Base-by-base conservation (phyloP, 2,888 invertebrate genomes). In the Schrankia costaestrigalis region DNA sequence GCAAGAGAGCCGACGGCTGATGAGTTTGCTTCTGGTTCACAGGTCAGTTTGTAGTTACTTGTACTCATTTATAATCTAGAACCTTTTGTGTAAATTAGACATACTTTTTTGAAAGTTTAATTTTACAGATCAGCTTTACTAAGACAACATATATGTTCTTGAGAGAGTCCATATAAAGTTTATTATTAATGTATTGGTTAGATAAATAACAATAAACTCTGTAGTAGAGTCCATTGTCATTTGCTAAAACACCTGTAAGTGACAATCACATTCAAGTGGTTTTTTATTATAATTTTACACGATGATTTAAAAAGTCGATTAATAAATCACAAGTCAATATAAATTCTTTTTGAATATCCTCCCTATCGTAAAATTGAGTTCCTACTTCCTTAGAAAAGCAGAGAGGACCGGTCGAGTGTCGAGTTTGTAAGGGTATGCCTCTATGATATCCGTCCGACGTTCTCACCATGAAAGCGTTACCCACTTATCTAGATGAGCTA, bases 1-100 rank as follows among this genome's bases (percentile, higher is more conserved):
- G 92, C 94, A 62, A 88, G 94, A 22, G 87, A 87, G 56, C 90
- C 90, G 41, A 90, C 91, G 31, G 91, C 91, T 57, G 91, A 90
- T 68, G 93, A 93, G 56, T 89, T 90, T 54, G 88, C 89, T 50
- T 81, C 90, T 50, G 91, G 90, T 47, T 93, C 93, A 76, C 93
- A 94, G 93, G 94, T 38, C 5, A 25, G 26, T 36, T 3, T 1
- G n/a, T n/a, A n/a, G n/a, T n/a, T n/a, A n/a, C n/a, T n/a, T n/a
- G n/a, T n/a, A n/a, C n/a, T n/a, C n/a, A n/a, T n/a, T n/a, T n/a
- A n/a, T n/a, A n/a, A n/a, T n/a, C n/a, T n/a, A n/a, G n/a, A n/a
- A n/a, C n/a, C n/a, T n/a, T n/a, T n/a, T n/a, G n/a, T n/a, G n/a
- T n/a, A n/a, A n/a, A n/a, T n/a, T n/a, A n/a, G n/a, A n/a, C n/a